Base-by-base conservation (phyloP, 2,113 vertebrate genomes). In the Psilopsiagon aymara region DNA sequence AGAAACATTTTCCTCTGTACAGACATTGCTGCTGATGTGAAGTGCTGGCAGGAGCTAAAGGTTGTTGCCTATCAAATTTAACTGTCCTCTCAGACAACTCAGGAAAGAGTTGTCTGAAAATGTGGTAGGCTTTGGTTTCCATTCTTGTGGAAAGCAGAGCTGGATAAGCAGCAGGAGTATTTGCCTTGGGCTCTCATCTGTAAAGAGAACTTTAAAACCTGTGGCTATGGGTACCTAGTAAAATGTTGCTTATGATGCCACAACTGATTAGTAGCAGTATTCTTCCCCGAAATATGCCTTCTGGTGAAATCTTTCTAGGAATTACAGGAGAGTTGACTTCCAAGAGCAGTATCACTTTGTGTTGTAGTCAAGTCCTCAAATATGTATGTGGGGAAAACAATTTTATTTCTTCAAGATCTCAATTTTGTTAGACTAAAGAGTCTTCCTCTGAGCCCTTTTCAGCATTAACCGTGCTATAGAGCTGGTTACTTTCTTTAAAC, bases 401-500 rank as follows among this genome's bases (percentile, higher is more conserved):
- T 33, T 81, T 74, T 11, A 46, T 73, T 70, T 68, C 17, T 2
- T 21, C n/a, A 57, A 76, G 21, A 20, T 53, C 11, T 49, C 14
- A 23, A 52, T 59, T 62, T 37, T 64, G 31, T 31, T 76, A 62
- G 66, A 12, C 13, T 41, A 35, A 39, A 77, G 57, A 88, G 37
- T 28, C 47, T 75, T 84, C 29, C 24, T n/a, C 11, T 27, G 39
- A 88, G 64, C 18, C 17, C 9, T 86, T 87, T 47, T 70, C 66
- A 89, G 31, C 35, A 37, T 31, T 80, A 49, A 37, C 41, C 90
- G 37, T 10, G 12, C 60, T 77, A 35, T 11, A 57, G 73, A 68
- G 39, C 88, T 80, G 78, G 74, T 49, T 90, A 5, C n/a, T 95
- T 79, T 75, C 85, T 76, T 68, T 24, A 87, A 94, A 94, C 63